A percentile compares a stretch with the other conserved stretches of the same genome.
Evolutionary conservation across 2,888 invertebrate species (phyloP).

Genomic region (Steromphala cineraria): DNA sequence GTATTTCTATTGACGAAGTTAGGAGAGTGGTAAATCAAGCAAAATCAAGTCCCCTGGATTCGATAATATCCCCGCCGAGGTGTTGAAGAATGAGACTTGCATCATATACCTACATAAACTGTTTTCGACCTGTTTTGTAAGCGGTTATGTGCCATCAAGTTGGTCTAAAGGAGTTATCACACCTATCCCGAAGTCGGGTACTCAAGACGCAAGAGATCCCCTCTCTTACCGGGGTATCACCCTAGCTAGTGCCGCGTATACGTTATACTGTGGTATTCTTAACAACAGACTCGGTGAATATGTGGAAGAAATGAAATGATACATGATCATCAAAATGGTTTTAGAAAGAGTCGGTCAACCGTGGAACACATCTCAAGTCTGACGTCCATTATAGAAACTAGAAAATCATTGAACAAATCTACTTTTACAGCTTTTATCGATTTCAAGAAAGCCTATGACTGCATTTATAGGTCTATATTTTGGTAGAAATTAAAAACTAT

Average conservation of each 20-base stretch:
- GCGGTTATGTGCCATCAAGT: neutral
- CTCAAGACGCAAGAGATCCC: neutral
- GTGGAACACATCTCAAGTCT: neutral
- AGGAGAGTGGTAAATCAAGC: neutral
- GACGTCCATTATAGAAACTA: neutral
- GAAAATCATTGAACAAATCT: neutral
- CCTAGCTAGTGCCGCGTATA: neutral
- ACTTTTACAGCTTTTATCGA: neutral
- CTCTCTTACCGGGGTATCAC: neutral
- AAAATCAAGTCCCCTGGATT: neutral
- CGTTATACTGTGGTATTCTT: neutral
- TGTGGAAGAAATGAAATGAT: neutral
- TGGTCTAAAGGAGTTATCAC: neutral
- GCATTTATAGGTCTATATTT: too few species aligned
- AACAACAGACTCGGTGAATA: neutral
- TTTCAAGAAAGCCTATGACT: neutral
- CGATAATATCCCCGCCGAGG: neutral
- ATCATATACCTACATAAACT: neutral
- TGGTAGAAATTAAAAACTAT: too few species aligned
- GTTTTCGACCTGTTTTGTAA: neutral
- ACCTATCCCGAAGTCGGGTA: neutral
- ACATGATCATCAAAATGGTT: too few species aligned
- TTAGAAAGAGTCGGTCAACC: neutral
- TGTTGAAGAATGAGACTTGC: neutral
- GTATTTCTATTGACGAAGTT: neutral